Evolutionary conservation across 2,888 invertebrate species (phyloP).

Genomic region (Caenorhabditis uteleia): DNA sequence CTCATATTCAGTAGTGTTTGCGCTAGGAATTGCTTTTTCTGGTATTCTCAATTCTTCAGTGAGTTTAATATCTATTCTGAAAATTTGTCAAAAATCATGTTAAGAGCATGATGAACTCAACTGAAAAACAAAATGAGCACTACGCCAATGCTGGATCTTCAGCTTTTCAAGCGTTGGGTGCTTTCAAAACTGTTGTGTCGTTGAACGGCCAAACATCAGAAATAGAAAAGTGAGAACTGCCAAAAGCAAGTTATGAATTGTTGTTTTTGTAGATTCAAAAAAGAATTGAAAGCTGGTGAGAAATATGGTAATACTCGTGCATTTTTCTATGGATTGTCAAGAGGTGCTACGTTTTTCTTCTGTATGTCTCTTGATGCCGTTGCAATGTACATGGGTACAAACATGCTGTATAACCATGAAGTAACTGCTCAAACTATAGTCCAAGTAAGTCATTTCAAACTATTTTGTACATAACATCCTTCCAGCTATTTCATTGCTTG

Average conservation of each 20-base stretch:
- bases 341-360: slow-evolving; percentile 66
- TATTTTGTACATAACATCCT: too few relatives aligned
- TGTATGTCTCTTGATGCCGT: slow-evolving; percentile 67
- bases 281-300: slow-evolving; percentile 45
- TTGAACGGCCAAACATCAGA: slow-evolving; percentile 29
- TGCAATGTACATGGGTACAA: slow-evolving; percentile 55
- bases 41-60: slow-evolving; percentile 55
- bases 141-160: slow-evolving; percentile 30
- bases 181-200: slow-evolving; percentile 23
- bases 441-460: slow-evolving; percentile 2
- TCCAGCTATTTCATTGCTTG: slow-evolving; percentile 21
- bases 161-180: slow-evolving; percentile 21
- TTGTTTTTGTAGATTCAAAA: too few relatives aligned
- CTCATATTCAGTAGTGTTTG: slow-evolving; percentile 65
- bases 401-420: slow-evolving; percentile 38
- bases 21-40: slow-evolving; percentile 56
- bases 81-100: too few relatives aligned
- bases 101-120: slow-evolving; percentile 20
- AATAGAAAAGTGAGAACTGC: slow-evolving; percentile 28
- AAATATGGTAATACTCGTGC: slow-evolving; percentile 55
- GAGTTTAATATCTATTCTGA: too few relatives aligned
- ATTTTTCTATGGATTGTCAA: slow-evolving; percentile 64
- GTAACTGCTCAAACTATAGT: slow-evolving; percentile 11
- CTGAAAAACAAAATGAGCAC: slow-evolving; percentile 17
- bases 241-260: too few relatives aligned